Conservation (phyloP, 2,888 invertebrate species). For the Tiphia femorata region DNA sequence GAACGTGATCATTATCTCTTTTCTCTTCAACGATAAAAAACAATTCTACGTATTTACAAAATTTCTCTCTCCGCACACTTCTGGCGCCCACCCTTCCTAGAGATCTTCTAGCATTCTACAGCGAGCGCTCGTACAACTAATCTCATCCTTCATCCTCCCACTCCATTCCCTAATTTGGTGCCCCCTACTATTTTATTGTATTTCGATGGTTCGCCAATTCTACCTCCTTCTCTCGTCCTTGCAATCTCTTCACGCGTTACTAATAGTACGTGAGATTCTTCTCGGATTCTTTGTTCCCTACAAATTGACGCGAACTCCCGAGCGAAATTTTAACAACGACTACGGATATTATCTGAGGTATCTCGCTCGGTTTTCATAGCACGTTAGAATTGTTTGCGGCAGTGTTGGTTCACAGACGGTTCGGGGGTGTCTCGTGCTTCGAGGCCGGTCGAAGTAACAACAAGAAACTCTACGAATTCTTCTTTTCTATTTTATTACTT, state of each 20-base stretch:
- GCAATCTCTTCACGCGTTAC: too few relatives aligned
- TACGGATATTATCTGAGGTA: too few relatives aligned
- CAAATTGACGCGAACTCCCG: too few relatives aligned
- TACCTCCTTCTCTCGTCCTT: too few relatives aligned
- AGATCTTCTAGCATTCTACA: too few relatives aligned
- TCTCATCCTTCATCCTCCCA: constrained; percentile 9
- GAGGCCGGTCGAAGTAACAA: constrained; percentile 25
- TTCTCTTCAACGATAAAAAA: constrained; percentile 44
- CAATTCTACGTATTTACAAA: constrained; percentile 48
- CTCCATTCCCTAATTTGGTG: constrained; percentile 22
- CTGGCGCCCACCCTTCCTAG: too few relatives aligned
- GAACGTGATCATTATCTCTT: too few relatives aligned
- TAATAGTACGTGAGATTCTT: too few relatives aligned
- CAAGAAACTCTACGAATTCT: not conserved
- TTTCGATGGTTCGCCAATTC: too few relatives aligned
- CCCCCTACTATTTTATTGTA: constrained; percentile 17
- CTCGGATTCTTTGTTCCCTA: too few relatives aligned
- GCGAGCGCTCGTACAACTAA: constrained; percentile 11
- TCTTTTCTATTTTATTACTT: not conserved
- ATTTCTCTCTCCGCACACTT: constrained; percentile 26
- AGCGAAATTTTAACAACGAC: too few relatives aligned
- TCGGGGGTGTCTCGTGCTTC: constrained; percentile 13
- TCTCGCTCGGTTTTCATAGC: too few relatives aligned
- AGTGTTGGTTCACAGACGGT: constrained; percentile 46
- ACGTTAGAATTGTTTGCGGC: constrained; percentile 47